phyloP scores from a whole-genome alignment of 2,797 vertebrate genomes.

The Lemur catta region DNA sequence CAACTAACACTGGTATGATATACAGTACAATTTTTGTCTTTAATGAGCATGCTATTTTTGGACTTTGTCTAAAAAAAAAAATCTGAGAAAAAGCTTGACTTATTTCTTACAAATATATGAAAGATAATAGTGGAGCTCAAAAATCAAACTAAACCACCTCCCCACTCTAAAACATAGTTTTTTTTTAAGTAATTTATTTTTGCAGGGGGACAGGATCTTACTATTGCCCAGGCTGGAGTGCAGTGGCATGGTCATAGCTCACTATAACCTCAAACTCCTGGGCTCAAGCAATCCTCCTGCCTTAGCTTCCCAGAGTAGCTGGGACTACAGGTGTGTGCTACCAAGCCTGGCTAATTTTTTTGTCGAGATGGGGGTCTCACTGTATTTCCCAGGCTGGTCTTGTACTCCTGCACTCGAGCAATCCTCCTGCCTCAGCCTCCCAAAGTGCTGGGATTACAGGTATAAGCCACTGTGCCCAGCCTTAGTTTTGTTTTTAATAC shows the following conservation, averaged over 20 bases:
- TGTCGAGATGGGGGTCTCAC: too few relatives aligned
- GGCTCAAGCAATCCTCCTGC: not conserved
- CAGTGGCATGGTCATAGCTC: not conserved
- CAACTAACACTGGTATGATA: not conserved
- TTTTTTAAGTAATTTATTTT: not conserved
- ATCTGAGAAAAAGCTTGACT: not conserved
- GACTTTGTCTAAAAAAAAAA: conserved; percentile 46
- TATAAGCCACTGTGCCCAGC: not conserved
- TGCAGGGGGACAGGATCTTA: not conserved
- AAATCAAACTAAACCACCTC: conserved; percentile 11
- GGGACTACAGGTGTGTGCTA: too few relatives aligned
- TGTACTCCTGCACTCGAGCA: too few relatives aligned
- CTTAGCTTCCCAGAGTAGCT: too few relatives aligned
- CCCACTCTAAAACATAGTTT: not conserved
- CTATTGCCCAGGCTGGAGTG: not conserved
- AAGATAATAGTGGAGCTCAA: not conserved
- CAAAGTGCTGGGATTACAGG: not conserved
- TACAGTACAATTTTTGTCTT: not conserved
- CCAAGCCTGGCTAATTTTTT: too few relatives aligned
- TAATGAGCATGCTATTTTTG: not conserved
- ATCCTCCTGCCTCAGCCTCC: too few relatives aligned
- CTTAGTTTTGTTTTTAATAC: conserved; percentile 35
- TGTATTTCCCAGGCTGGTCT: too few relatives aligned
- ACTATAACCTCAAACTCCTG: not conserved
- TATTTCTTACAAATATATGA: conserved; percentile 21